Evolutionary conservation across 35 echinoderm and acorn worm genomes (phyloP), one percentile per base, ranked within the genome.

Genomic region (Apostichopus californicus): DNA sequence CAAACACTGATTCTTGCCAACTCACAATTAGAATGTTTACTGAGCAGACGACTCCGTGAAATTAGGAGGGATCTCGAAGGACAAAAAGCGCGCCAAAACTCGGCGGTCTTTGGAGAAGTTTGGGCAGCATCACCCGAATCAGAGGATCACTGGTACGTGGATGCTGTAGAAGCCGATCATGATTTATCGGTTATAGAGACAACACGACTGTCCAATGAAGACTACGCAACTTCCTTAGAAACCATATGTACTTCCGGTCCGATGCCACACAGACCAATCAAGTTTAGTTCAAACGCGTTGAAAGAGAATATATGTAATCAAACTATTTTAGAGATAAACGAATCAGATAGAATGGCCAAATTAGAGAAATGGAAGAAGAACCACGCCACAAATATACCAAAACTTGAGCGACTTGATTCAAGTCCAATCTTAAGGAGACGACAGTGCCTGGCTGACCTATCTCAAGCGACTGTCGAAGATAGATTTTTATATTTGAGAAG

Each of bases 21-120:
- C 23, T 54, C 88, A 9, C 88, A 90, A 68, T 34, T 90, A 21
- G 88, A 90, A 15, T 55, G 53, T 5, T 26, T 90, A 13, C 20
- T 90, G 8, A 26, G 25, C 8, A 26, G 24, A 78, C 25, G 56
- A 9, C 28, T 90, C 8, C 22, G 73, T 21, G 88, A 78, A 75
- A 73, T 87, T 15, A 63, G 86, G 11, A 17, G 57, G 57, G 86
- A 87, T 28, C 28, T 87, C 57, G 86, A 87, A 8, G 86, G 86
- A 87, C 57, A 63, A 25, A 87, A 59, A 71, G 86, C 86, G 55
- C 86, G 86, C 12, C 86, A 87, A 87, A 87, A 87, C 15, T 87
- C 86, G 64, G 64, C 86, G 5, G 86, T 71, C n/a, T 17, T 87
- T 58, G 64, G 58, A 9, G 64, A n/a, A 87, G 23, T 87, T 21